Evolutionary conservation across 1,140 invertebrate genomes (phyloP).

Genomic region (Papilio helenus): DNA sequence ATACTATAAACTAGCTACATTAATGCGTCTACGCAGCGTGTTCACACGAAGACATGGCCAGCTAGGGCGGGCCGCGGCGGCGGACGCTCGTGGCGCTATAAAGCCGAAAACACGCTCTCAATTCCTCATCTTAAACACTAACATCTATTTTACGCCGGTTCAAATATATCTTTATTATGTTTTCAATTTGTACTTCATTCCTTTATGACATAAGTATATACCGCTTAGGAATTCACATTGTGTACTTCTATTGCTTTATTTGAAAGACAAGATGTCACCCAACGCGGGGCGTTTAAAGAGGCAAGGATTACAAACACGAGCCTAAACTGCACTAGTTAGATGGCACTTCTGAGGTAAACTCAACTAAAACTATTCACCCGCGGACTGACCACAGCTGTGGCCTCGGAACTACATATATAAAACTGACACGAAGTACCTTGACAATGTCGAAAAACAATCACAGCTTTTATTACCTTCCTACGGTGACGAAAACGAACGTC

Average conservation of each 20-base stretch:
- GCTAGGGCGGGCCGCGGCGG: conserved; percentile 54
- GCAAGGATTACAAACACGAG: not conserved
- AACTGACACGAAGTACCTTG: conserved; percentile 63
- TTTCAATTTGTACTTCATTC: conserved; percentile 75
- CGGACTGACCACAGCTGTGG: conserved; percentile 32
- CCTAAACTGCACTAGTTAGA: conserved; percentile 49
- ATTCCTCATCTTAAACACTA: conserved; percentile 76
- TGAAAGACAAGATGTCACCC: conserved; percentile 47
- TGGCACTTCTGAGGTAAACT: conserved; percentile 78
- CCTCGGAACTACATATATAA: not conserved
- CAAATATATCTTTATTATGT: conserved; percentile 65
- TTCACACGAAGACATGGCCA: conserved; percentile 68
- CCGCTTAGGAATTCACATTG: conserved; percentile 40
- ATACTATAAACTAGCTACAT: conserved; percentile 72
- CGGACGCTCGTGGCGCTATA: conserved; percentile 50
- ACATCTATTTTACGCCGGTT: conserved; percentile 68
- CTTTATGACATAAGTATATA: conserved; percentile 42
- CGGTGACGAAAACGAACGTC: conserved; percentile 45
- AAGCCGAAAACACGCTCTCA: conserved; percentile 61
- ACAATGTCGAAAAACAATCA: conserved; percentile 71
- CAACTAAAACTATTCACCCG: conserved; percentile 63
- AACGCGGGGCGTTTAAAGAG: conserved; percentile 29
- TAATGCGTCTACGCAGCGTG: conserved; percentile 65
- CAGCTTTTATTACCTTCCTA: conserved; percentile 59
- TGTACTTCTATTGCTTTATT: conserved; percentile 46